phyloP scores from a whole-genome alignment of 2,888 invertebrate genomes.

The Fragum fragum region DNA sequence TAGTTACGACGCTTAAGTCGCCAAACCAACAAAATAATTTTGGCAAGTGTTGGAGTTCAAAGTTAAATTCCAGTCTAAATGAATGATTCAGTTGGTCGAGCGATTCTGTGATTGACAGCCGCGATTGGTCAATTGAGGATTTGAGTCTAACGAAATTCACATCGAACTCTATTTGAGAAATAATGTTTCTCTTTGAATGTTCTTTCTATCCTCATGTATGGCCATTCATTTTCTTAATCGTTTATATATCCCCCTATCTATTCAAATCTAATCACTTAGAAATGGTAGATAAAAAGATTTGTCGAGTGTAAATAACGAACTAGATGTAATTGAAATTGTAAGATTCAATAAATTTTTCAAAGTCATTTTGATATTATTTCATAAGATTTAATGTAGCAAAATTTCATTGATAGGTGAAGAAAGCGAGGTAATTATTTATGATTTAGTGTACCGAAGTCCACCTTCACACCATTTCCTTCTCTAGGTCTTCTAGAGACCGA shows the following conservation, averaged over 20 bases:
- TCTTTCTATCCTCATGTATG: too few relatives aligned
- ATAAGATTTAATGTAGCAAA: slow-evolving; percentile 3
- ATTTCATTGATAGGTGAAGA: neutral
- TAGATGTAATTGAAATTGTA: slow-evolving; percentile 1
- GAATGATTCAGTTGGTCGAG: too few relatives aligned
- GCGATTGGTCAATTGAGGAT: too few relatives aligned
- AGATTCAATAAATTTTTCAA: neutral
- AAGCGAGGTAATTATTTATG: neutral
- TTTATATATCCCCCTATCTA: neutral
- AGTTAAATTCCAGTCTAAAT: too few relatives aligned
- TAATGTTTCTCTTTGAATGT: too few relatives aligned
- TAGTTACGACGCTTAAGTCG: too few relatives aligned
- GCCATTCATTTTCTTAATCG: neutral
- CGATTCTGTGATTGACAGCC: too few relatives aligned
- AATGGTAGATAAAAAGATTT: neutral
- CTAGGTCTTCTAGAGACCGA: too few relatives aligned
- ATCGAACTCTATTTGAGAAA: too few relatives aligned
- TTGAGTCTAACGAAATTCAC: too few relatives aligned
- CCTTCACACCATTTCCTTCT: neutral
- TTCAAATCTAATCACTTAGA: neutral
- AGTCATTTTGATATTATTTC: neutral
- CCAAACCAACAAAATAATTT: too few relatives aligned
- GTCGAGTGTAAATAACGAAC: neutral
- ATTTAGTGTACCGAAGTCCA: neutral
- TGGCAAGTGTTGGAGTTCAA: too few relatives aligned